Conservation (phyloP, 2,888 invertebrate genomes). For the Agrochola circellaris region DNA sequence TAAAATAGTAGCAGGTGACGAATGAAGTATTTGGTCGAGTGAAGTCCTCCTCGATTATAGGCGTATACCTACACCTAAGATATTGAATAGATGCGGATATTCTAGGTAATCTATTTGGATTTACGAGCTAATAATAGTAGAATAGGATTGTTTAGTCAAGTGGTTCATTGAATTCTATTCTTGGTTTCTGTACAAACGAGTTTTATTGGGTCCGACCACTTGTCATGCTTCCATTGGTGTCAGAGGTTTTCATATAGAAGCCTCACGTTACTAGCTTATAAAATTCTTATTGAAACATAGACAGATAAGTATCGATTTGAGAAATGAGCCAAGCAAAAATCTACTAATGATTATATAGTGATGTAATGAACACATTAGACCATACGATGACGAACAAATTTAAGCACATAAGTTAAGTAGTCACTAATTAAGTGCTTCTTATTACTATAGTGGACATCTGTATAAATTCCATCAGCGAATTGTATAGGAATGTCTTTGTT, state of each 20-base stretch:
- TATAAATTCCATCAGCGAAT: constrained; percentile 62
- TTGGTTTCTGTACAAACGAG: constrained; percentile 49
- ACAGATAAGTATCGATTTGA: not conserved
- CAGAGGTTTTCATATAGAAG: not conserved
- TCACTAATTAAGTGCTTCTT: constrained; percentile 30
- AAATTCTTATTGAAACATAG: not conserved
- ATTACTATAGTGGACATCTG: constrained; percentile 57
- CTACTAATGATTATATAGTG: not conserved
- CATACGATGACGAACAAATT: not conserved
- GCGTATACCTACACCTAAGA: constrained; percentile 12
- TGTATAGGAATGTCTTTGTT: constrained; percentile 72
- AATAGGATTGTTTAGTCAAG: constrained; percentile 59
- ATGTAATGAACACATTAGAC: not conserved
- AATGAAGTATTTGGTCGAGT: constrained; percentile 4
- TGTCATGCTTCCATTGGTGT: constrained; percentile 17
- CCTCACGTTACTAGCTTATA: not conserved
- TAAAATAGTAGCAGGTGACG: not conserved
- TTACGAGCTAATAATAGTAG: constrained; percentile 60
- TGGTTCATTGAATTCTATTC: constrained; percentile 51
- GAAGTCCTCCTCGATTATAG: not conserved
- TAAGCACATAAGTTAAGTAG: constrained; percentile 4
- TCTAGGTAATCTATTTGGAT: constrained; percentile 58
- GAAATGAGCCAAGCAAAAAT: not conserved
- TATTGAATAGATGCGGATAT: constrained; percentile 52
- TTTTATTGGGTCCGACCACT: constrained; percentile 25